Base-by-base conservation (phyloP, 1,140 invertebrate genomes). In the Bombus affinis region DNA sequence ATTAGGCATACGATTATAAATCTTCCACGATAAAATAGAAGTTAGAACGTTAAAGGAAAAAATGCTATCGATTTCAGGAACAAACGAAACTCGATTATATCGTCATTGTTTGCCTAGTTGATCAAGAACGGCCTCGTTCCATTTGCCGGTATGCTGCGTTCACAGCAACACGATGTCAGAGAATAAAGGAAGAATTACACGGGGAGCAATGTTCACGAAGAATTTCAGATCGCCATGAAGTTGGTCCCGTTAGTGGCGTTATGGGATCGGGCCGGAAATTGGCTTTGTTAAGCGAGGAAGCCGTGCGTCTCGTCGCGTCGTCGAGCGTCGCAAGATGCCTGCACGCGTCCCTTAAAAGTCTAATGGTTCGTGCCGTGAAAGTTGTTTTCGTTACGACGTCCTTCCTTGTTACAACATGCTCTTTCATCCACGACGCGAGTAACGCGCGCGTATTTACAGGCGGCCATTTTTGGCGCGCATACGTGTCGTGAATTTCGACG, bases 291-390 rank as follows among this genome's bases (percentile, higher is more conserved):
- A 74, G 65, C 72, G 37, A 59, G n/a, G 68, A 75, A 78, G 68
- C 9, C 66, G 85, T 87, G 89, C 85, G 77, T 89, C 83, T 72
- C 53, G 68, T 47, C 72, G 39, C 32, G 77, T 84, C 73, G 53
- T 77, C 65, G 44, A 68, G 57, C 65, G 53, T 68, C 66, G 39
- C 13, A 42, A 57, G 89, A 84, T 87, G 77, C 66, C 44, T 57
- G 62, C 77, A 81, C 88, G 81, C 88, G 66, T 81, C 65, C 57
- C 76, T 84, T 86, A 87, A 90, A 89, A 79, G 68, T 90, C 76
- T 90, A 89, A 90, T 87, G 89, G 81, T 37, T 87, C 81, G 78
- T 81, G 78, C 87, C 62, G 76, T 32, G 74, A 81, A 90, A 90
- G 39, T 90, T 76, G 42, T 70, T 76, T 71, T 75, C 39, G 75